Percentiles rank a stretch among this genome's conserved stretches.
phyloP scores from a whole-genome alignment of 1,140 invertebrate genomes.

The Mesaphorura yosii region DNA sequence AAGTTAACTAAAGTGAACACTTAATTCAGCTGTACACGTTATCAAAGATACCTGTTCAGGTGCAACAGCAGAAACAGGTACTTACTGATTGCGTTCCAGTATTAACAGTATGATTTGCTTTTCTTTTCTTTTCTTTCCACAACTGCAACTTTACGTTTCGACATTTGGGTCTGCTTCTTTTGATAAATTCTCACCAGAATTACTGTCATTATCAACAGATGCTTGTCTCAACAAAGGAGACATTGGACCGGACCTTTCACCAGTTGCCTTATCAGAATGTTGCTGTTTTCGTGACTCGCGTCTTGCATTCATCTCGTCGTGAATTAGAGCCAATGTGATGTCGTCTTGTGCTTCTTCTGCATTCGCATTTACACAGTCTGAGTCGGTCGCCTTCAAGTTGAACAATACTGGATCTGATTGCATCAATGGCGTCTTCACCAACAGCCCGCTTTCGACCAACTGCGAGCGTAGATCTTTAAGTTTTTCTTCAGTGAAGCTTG shows the following conservation, averaged over 20 bases:
- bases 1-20: too few species aligned
- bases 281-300: not conserved
- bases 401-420: constrained; percentile 24
- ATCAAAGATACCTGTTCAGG: too few species aligned
- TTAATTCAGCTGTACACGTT: too few species aligned
- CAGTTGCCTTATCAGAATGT: not conserved
- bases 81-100: too few species aligned
- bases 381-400: not conserved
- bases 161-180: too few species aligned
- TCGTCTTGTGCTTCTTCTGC: too few species aligned
- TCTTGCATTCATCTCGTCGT: not conserved
- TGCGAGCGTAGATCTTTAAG: not conserved
- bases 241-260: not conserved
- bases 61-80: too few species aligned
- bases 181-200: too few species aligned
- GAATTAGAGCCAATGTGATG: not conserved
- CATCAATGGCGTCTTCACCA: constrained; percentile 15
- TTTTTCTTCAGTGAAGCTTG: not conserved
- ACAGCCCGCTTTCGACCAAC: not conserved
- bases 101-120: too few species aligned
- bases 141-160: too few species aligned
- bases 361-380: not conserved
- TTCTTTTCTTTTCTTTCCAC: too few species aligned
- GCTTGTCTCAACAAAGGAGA: not conserved
- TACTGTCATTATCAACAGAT: not conserved